Evolutionary conservation across 2,113 vertebrate species (phyloP).

Genomic region (Ciconia stormi): DNA sequence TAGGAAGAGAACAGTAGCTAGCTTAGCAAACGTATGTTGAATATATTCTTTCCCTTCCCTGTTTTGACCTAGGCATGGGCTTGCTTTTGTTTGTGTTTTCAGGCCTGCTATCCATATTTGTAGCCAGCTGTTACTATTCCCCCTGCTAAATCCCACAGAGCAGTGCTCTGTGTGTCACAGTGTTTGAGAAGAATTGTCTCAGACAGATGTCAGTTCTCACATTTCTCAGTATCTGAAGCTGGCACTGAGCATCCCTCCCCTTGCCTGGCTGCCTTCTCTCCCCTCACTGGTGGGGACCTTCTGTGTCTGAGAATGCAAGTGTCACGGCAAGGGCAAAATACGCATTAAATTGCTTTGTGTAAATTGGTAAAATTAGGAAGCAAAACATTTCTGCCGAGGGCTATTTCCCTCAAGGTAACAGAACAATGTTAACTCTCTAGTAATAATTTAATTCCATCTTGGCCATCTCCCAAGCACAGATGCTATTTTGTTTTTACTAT

Average conservation of each 20-base stretch:
- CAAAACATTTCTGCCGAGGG: background rate
- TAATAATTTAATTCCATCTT: background rate
- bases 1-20: background rate
- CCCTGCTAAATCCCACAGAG: background rate
- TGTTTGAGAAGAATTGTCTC: background rate
- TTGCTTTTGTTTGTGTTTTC: background rate
- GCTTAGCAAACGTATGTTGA: background rate
- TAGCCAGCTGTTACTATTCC: constrained; percentile 16
- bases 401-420: constrained; percentile 22
- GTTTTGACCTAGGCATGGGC: background rate
- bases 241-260: background rate
- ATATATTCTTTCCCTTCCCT: background rate
- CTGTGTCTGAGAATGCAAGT: background rate
- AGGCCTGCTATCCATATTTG: background rate
- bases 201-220: constrained; percentile 7
- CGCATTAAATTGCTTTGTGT: background rate
- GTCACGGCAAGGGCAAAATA: constrained; percentile 4
- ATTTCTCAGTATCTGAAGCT: background rate
- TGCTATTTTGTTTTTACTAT: background rate
- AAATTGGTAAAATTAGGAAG: constrained; percentile 45
- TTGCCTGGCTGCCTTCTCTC: background rate
- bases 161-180: background rate
- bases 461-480: background rate
- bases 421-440: background rate
- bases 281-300: background rate